A percentile compares a stretch with the other conserved stretches of the same genome.
Evolutionary conservation across 2,113 vertebrate species (phyloP).

Genomic region (Edolisoma coerulescens): DNA sequence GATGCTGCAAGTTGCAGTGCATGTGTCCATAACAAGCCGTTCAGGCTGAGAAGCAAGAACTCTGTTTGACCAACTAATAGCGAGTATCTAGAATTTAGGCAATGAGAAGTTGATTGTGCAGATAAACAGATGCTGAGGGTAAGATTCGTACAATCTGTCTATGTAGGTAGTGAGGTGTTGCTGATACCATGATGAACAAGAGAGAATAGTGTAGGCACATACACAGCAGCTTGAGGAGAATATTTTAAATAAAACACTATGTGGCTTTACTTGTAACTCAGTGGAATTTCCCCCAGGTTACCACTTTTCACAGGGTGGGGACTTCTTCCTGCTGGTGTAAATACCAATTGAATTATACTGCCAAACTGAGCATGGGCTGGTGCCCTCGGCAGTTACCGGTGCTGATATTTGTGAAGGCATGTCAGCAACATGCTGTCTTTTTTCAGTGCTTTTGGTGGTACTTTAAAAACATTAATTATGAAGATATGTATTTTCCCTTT

Average conservation of each 20-base stretch:
- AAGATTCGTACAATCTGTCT: fast-evolving
- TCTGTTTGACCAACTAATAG: neutral
- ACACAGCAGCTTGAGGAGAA: neutral
- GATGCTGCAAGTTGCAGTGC: neutral
- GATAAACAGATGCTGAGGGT: neutral
- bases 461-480: neutral
- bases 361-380: neutral
- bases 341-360: neutral
- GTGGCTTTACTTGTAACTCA: neutral
- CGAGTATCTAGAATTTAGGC: neutral
- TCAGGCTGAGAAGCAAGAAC: neutral
- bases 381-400: neutral
- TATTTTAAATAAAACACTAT: neutral
- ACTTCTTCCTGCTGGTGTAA: neutral
- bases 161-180: neutral
- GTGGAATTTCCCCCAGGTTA: neutral
- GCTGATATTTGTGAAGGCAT: neutral
- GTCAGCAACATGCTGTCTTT: neutral
- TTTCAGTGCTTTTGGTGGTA: neutral
- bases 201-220: neutral
- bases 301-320: neutral
- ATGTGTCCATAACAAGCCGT: neutral
- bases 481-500: neutral
- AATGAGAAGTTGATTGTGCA: fast-evolving
- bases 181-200: neutral